Percentiles rank a stretch among this genome's conserved stretches.
phyloP scores from a whole-genome alignment of 2,888 invertebrate genomes.

The Nysson spinosus region DNA sequence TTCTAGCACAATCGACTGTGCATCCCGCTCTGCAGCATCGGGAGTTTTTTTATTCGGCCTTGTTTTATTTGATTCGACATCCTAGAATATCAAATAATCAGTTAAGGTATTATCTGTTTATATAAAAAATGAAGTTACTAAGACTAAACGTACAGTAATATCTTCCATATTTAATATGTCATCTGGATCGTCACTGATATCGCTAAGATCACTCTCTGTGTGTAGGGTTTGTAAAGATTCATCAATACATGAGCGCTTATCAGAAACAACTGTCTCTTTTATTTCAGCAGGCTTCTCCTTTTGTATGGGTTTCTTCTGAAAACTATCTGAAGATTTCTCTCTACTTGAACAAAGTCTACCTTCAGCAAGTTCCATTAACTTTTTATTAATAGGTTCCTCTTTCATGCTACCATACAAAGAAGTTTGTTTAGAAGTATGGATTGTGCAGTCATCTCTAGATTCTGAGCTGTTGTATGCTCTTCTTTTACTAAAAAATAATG shows the following conservation, averaged over 20 bases:
- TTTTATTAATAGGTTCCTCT: constrained; percentile 75
- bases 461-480: constrained; percentile 70
- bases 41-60: constrained; percentile 59
- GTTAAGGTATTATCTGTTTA: neutral
- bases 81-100: constrained; percentile 32
- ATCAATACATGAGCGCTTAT: constrained; percentile 74
- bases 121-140: neutral
- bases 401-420: constrained; percentile 74
- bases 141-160: constrained; percentile 46
- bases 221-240: constrained; percentile 78
- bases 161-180: constrained; percentile 89
- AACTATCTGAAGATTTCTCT: constrained; percentile 72
- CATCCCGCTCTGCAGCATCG: constrained; percentile 57
- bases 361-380: constrained; percentile 74
- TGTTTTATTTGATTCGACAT: constrained; percentile 50
- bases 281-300: constrained; percentile 73
- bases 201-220: constrained; percentile 87
- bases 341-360: constrained; percentile 71
- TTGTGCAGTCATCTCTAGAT: constrained; percentile 67
- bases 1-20: constrained; percentile 67
- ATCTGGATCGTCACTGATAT: constrained; percentile 93
- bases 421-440: constrained; percentile 69
- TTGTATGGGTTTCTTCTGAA: constrained; percentile 66
- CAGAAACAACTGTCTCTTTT: constrained; percentile 63
- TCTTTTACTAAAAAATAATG: constrained; percentile 69